Percentiles rank a stretch among this genome's conserved stretches.
Evolutionary conservation across 1,140 invertebrate species (phyloP).

Genomic region (Drosophila varians): DNA sequence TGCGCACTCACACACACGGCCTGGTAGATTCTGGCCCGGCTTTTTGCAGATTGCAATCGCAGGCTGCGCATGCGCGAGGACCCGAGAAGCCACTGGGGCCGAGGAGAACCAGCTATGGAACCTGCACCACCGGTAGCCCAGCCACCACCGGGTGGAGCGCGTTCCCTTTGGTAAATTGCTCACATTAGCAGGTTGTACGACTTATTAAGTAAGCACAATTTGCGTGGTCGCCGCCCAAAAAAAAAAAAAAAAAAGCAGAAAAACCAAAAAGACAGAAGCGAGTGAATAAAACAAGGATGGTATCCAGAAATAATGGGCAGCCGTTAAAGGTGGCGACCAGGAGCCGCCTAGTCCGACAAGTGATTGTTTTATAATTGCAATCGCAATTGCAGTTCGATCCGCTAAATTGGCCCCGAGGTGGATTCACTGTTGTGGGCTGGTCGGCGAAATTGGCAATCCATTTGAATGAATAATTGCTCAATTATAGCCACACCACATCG

Average conservation of each 20-base stretch:
- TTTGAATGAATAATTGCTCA: conserved; percentile 84
- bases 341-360: conserved; percentile 74
- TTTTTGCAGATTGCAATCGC: conserved; percentile 68
- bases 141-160: conserved; percentile 39
- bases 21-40: conserved; percentile 13
- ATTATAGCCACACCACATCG: conserved; percentile 64
- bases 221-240: conserved; percentile 79
- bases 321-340: conserved; percentile 76
- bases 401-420: conserved; percentile 64
- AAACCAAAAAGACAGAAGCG: not conserved
- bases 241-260: not conserved
- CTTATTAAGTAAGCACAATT: conserved; percentile 84
- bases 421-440: conserved; percentile 44
- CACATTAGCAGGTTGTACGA: conserved; percentile 83
- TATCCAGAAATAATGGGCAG: conserved; percentile 72
- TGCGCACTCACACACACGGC: conserved; percentile 71
- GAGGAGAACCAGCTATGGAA: not conserved
- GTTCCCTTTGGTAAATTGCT: conserved; percentile 82
- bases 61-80: conserved; percentile 67
- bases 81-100: conserved; percentile 24
- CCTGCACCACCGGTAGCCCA: conserved; percentile 27
- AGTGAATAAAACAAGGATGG: conserved; percentile 5
- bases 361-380: conserved; percentile 84
- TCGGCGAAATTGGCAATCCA: conserved; percentile 78
- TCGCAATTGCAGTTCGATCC: conserved; percentile 82